phyloP scores from a whole-genome alignment of 2,888 invertebrate genomes.

The Dorcus hopei region DNA sequence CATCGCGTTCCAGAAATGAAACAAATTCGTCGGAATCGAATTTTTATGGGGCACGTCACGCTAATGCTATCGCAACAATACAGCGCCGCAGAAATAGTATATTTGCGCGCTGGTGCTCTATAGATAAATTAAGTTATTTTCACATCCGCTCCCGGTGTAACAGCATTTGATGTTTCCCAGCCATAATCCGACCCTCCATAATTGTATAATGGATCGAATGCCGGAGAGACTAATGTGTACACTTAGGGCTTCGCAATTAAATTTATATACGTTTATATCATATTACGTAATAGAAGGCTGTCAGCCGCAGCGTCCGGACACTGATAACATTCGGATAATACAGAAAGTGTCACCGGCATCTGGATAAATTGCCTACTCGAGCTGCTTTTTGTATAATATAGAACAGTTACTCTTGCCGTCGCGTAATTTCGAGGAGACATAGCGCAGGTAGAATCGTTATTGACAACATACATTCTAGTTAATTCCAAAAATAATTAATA shows the following conservation, averaged over 20 bases:
- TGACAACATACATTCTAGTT: too few relatives aligned
- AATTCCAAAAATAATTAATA: too few relatives aligned
- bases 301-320: neutral
- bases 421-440: too few relatives aligned
- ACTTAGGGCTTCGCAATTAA: slow-evolving; percentile 15
- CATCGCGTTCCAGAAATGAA: neutral
- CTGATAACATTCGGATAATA: slow-evolving; percentile 1
- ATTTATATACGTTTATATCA: slow-evolving; percentile 16
- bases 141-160: slow-evolving; percentile 15
- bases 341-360: slow-evolving; percentile 12
- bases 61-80: neutral
- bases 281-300: slow-evolving; percentile 7
- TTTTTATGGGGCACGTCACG: too few relatives aligned
- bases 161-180: slow-evolving; percentile 19
- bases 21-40: too few relatives aligned
- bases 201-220: slow-evolving; percentile 20
- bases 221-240: slow-evolving; percentile 14
- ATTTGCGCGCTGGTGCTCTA: neutral
- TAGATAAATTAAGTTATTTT: slow-evolving; percentile 21
- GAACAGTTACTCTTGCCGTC: neutral
- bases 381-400: neutral
- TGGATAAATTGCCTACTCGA: slow-evolving; percentile 13
- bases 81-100: neutral
- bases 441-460: too few relatives aligned
- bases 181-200: slow-evolving; percentile 6